These are phyloP conservation scores for Clarias platycephalus DNA, from an alignment of 2,797 vertebrate genomes.

Conservation along the genomic window DNA sequence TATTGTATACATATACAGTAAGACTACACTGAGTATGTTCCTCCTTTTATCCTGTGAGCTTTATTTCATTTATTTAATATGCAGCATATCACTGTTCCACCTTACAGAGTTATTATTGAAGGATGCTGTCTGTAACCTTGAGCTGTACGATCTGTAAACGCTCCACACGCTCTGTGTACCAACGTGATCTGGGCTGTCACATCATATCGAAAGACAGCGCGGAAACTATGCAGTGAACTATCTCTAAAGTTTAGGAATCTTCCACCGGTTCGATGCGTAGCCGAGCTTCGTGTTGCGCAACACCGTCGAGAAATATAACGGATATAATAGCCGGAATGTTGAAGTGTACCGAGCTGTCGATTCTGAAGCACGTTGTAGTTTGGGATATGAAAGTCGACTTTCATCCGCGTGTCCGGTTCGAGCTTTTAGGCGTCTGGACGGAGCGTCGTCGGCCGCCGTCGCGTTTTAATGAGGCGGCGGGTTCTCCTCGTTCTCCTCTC, in stretches of 20 bases:
- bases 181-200: slow-evolving; percentile 34
- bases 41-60: slow-evolving; percentile 19
- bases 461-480: slow-evolving; percentile 29
- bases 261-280: background rate
- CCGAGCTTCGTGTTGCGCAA: background rate
- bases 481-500: background rate
- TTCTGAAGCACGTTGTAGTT: background rate
- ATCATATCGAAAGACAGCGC: too few relatives aligned
- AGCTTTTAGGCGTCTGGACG: slow-evolving; percentile 28
- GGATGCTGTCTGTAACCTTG: slow-evolving; percentile 45
- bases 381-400: slow-evolving; percentile 41
- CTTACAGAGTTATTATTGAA: background rate
- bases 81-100: background rate
- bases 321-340: slow-evolving; percentile 1
- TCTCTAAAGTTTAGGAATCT: background rate
- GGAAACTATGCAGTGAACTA: background rate
- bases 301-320: background rate
- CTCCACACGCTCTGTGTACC: slow-evolving; percentile 31
- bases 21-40: background rate
- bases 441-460: slow-evolving; percentile 33
- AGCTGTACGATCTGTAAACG: slow-evolving; percentile 37
- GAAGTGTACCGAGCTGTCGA: slow-evolving; percentile 3
- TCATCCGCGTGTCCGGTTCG: slow-evolving; percentile 32
- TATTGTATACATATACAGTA: too few relatives aligned
- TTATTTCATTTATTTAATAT: slow-evolving; percentile 25